Evolutionary conservation across 2,113 vertebrate species (phyloP).

Genomic region (Alligator mississippiensis): DNA sequence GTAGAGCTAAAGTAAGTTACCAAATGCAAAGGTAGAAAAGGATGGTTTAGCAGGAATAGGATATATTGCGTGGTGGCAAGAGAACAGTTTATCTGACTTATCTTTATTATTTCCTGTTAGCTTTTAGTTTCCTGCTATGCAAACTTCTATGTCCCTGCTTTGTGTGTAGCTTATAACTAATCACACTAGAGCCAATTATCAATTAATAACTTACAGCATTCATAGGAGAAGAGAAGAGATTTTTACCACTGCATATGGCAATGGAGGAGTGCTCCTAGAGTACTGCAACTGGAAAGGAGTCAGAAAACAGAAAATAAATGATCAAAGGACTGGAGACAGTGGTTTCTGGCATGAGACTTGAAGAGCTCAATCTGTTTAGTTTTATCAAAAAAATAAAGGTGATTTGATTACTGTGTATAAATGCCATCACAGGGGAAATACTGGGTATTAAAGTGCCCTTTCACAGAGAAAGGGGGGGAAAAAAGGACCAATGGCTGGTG

Average conservation of each 20-base stretch:
- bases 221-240: no score
- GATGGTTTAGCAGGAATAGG: neutral
- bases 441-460: no score
- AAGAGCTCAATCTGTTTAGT: neutral
- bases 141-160: neutral
- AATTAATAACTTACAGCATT: neutral
- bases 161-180: neutral
- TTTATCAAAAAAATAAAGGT: neutral
- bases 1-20: neutral
- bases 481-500: neutral
- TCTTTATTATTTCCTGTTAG: neutral
- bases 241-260: no score
- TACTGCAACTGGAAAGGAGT: neutral
- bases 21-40: accelerated
- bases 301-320: neutral
- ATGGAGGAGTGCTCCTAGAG: no score
- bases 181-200: neutral
- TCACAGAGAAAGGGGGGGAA: neutral
- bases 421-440: neutral
- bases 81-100: neutral
- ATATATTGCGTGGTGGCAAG: neutral
- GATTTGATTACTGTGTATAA: neutral
- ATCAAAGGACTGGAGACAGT: neutral
- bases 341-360: neutral
- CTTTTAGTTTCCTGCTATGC: no score